Percentiles rank a stretch among this genome's conserved stretches.
These are phyloP conservation scores for Brachylomia viminalis DNA, from an alignment of 2,888 invertebrate genomes.

Conservation along the genomic window DNA sequence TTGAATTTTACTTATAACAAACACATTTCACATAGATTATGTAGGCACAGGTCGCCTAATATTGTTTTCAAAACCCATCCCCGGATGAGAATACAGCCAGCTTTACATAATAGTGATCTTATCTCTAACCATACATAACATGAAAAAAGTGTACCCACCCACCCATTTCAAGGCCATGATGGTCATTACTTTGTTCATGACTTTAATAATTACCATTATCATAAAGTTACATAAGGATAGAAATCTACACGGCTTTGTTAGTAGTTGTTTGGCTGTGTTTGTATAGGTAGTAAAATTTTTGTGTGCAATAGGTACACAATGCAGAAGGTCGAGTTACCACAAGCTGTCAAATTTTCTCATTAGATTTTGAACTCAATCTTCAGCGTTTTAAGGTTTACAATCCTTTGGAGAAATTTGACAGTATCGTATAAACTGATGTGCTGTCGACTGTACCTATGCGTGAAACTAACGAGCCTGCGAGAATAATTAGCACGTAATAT, in stretches of 20 bases:
- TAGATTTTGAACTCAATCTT: too few species aligned
- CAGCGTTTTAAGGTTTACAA: too few species aligned
- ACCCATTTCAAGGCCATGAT: conserved; percentile 14
- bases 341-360: too few species aligned
- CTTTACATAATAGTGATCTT: conserved; percentile 1
- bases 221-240: conserved; percentile 13
- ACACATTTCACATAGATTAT: too few species aligned
- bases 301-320: too few species aligned
- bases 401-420: too few species aligned
- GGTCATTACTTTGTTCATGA: conserved; percentile 32
- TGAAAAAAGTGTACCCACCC: neutral
- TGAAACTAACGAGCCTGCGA: conserved; percentile 3
- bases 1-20: neutral
- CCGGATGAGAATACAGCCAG: neutral
- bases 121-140: neutral
- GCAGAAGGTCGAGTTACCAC: too few species aligned
- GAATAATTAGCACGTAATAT: neutral
- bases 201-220: conserved; percentile 27
- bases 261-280: too few species aligned
- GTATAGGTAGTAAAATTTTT: neutral
- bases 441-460: too few species aligned
- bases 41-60: too few species aligned
- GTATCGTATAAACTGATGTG: too few species aligned
- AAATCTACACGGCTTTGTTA: neutral
- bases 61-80: neutral